phyloP scores from a whole-genome alignment of 2,888 invertebrate species.

The Brachynemurus nebulosus region DNA sequence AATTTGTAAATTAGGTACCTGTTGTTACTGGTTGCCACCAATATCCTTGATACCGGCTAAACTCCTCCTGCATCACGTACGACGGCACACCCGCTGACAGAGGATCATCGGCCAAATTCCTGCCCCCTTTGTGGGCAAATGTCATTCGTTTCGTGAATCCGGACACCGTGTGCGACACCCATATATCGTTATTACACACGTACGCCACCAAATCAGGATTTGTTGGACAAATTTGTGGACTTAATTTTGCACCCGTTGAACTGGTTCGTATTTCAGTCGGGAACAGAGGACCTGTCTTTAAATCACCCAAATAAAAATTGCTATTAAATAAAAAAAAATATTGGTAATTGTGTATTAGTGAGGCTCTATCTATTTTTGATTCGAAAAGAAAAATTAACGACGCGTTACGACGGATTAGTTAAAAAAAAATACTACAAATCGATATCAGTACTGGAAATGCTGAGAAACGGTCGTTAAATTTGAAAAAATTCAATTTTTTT shows the following conservation, averaged over 20 bases:
- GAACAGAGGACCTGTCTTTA: constrained; percentile 46
- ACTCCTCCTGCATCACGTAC: constrained; percentile 97
- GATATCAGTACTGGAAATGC: no score
- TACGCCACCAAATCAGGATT: constrained; percentile 75
- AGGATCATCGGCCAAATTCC: constrained; percentile 65
- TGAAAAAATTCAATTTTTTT: no score
- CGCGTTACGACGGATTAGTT: no score
- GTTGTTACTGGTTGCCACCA: constrained; percentile 89
- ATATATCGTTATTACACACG: constrained; percentile 80
- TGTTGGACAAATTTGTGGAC: constrained; percentile 71
- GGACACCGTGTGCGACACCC: constrained; percentile 59
- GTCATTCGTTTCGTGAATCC: constrained; percentile 59
- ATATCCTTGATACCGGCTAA: constrained; percentile 88
- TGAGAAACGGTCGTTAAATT: no score
- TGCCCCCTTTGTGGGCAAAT: constrained; percentile 51
- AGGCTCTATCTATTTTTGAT: no score
- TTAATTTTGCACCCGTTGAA: constrained; percentile 53
- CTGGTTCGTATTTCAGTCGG: constrained; percentile 53
- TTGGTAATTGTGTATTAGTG: no score
- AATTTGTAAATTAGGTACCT: no score
- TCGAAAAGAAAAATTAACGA: no score
- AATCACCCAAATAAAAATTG: no score
- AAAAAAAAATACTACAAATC: no score
- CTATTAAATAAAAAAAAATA: no score
- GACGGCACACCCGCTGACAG: constrained; percentile 90